Conservation (phyloP, 2,113 vertebrate genomes). For the Galemys pyrenaicus region DNA sequence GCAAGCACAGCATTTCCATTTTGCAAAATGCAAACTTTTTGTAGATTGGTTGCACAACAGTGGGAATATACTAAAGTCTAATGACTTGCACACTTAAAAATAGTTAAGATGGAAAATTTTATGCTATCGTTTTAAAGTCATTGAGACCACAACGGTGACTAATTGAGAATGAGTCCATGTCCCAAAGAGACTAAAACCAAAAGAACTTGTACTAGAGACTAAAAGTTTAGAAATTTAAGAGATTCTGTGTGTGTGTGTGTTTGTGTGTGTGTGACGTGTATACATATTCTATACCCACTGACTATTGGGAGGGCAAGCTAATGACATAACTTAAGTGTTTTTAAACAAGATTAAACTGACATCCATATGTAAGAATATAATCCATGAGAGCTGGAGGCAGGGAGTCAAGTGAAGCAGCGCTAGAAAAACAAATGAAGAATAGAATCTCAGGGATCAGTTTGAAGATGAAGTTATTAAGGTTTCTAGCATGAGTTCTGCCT, state of each 20-base stretch:
- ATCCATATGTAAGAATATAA: not conserved
- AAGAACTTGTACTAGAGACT: not conserved
- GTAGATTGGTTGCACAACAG: not conserved
- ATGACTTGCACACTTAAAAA: not conserved
- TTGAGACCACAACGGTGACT: not conserved
- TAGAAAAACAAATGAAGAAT: not conserved
- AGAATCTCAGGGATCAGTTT: not conserved
- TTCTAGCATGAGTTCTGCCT: not conserved
- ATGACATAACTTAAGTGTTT: not conserved
- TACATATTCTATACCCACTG: not conserved
- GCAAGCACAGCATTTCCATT: not conserved
- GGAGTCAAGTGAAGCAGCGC: not conserved
- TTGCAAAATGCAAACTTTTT: not conserved
- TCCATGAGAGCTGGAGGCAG: not conserved
- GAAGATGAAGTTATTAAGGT: not conserved
- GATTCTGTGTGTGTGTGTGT: no score
- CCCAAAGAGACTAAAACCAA: not conserved
- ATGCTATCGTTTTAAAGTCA: not conserved
- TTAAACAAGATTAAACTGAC: not conserved
- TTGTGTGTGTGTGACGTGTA: not conserved
- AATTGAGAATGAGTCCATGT: not conserved
- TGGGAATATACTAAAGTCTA: not conserved
- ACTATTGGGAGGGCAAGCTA: not conserved
- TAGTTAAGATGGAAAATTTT: not conserved
- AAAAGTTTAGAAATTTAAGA: not conserved